phyloP scores from a whole-genome alignment of 2,797 vertebrate species.

The Vespertilio murinus region DNA sequence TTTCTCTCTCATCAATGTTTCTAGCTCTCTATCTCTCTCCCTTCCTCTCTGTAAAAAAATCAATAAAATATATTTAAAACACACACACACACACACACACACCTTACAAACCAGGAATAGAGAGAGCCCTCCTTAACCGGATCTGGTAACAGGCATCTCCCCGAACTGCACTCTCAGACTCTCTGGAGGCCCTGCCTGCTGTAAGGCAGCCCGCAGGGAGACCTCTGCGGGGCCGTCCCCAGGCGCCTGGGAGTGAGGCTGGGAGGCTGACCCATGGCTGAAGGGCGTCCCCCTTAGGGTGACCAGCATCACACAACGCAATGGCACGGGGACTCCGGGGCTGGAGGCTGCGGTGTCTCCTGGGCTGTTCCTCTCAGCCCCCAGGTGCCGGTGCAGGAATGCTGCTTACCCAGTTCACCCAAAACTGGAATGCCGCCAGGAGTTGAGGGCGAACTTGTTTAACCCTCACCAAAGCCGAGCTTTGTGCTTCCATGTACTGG shows the following conservation, averaged over 20 bases:
- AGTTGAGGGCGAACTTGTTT: not conserved
- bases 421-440: not conserved
- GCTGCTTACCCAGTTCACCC: slow-evolving; percentile 1
- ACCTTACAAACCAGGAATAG: not conserved
- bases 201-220: not conserved
- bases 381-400: not conserved
- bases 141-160: not conserved
- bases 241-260: not conserved
- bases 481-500: slow-evolving; percentile 38
- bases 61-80: too few relatives aligned
- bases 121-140: not conserved
- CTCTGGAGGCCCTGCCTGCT: not conserved
- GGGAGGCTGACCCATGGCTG: not conserved
- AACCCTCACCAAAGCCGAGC: not conserved
- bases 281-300: not conserved
- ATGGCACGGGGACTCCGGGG: too few relatives aligned
- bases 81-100: too few relatives aligned
- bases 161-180: not conserved
- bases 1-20: too few relatives aligned
- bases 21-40: too few relatives aligned
- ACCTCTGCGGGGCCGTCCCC: not conserved
- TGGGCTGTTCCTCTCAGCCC: not conserved
- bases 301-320: not conserved
- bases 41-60: too few relatives aligned
- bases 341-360: not conserved